Evolutionary conservation across 2,888 invertebrate genomes (phyloP).

Genomic region (Drosophila conformis): DNA sequence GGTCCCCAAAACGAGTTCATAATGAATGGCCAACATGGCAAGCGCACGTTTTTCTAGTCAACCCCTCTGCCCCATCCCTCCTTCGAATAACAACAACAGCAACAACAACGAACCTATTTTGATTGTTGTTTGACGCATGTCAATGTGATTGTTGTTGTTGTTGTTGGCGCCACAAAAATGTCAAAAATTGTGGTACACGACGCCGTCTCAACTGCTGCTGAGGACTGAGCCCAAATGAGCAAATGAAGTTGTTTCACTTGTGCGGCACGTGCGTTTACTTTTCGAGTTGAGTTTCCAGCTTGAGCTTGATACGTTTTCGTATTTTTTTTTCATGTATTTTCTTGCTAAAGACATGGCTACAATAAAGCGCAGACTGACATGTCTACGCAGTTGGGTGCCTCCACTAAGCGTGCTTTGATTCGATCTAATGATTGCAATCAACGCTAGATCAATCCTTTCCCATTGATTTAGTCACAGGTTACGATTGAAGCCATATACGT

Average conservation of each 20-base stretch:
- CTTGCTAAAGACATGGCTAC: conserved; percentile 42
- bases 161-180: conserved; percentile 77
- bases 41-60: conserved; percentile 71
- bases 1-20: conserved; percentile 68
- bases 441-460: conserved; percentile 43
- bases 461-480: conserved; percentile 18
- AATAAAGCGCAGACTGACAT: conserved; percentile 68
- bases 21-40: conserved; percentile 77
- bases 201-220: conserved; percentile 33
- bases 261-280: conserved; percentile 78
- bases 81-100: conserved; percentile 5
- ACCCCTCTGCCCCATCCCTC: neutral
- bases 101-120: conserved; percentile 63
- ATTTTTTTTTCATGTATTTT: conserved; percentile 7
- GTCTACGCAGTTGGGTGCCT: conserved; percentile 77
- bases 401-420: conserved; percentile 42
- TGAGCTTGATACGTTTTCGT: conserved; percentile 31
- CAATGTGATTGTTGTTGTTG: conserved; percentile 59
- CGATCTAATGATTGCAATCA: conserved; percentile 56
- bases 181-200: conserved; percentile 77
- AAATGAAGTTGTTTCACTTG: conserved; percentile 77
- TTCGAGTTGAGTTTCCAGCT: conserved; percentile 60
- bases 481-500: neutral
- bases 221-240: conserved; percentile 58
- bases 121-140: conserved; percentile 80